A percentile compares a stretch with the other conserved stretches of the same genome.
These are phyloP conservation scores for Meiosimyza platycephala DNA, from an alignment of 2,888 invertebrate genomes.

Conservation along the genomic window DNA sequence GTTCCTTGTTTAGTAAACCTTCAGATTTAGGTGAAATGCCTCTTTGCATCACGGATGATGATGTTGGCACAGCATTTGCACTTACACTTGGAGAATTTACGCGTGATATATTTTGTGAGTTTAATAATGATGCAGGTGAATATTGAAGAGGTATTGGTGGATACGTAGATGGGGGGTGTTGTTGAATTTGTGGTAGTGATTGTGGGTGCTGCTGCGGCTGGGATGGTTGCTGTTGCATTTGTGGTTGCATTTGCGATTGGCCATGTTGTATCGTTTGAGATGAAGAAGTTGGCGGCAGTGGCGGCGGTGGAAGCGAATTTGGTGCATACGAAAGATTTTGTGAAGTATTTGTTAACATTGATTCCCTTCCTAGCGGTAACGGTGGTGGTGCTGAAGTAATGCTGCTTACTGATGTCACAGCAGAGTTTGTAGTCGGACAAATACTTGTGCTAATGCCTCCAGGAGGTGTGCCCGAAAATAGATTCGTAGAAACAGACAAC, in stretches of 20 bases:
- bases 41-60: constrained; percentile 69
- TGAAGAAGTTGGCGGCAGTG: constrained; percentile 57
- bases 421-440: constrained; percentile 43
- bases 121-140: constrained; percentile 24
- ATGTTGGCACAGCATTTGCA: constrained; percentile 53
- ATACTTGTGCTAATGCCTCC: constrained; percentile 45
- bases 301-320: constrained; percentile 51
- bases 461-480: constrained; percentile 28
- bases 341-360: background rate
- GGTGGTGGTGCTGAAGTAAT: constrained; percentile 45
- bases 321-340: constrained; percentile 35
- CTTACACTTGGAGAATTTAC: constrained; percentile 34
- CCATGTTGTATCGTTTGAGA: constrained; percentile 39
- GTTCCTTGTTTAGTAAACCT: constrained; percentile 82
- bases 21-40: constrained; percentile 82
- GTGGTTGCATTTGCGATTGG: constrained; percentile 2
- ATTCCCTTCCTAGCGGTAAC: constrained; percentile 38
- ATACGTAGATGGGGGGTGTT: constrained; percentile 34
- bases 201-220: constrained; percentile 42
- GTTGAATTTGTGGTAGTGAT: constrained; percentile 31
- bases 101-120: constrained; percentile 28
- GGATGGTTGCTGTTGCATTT: constrained; percentile 31
- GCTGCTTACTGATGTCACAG: constrained; percentile 30
- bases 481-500: constrained; percentile 18
- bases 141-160: constrained; percentile 35